phyloP scores from a whole-genome alignment of 2,113 vertebrate genomes.

The Excalfactoria chinensis region DNA sequence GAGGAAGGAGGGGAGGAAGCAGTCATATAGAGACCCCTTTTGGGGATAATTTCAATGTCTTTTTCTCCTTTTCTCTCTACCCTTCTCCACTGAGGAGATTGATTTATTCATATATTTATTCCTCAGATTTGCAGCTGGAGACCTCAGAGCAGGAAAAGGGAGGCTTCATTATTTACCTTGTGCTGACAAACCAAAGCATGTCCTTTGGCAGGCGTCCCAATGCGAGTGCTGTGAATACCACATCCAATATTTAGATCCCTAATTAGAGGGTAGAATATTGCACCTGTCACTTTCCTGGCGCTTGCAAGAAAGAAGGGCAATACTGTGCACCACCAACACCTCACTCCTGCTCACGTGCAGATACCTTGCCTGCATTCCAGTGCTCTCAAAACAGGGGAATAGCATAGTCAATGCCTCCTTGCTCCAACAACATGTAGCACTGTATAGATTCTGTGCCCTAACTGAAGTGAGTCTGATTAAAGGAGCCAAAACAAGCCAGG shows the following conservation, averaged over 20 bases:
- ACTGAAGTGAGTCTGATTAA: conserved; percentile 68
- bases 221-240: neutral
- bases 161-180: conserved; percentile 46
- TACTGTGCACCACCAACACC: neutral
- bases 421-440: neutral
- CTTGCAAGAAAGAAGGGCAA: neutral
- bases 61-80: neutral
- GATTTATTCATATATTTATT: conserved; percentile 34
- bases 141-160: conserved; percentile 5
- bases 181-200: conserved; percentile 8
- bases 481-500: conserved; percentile 77
- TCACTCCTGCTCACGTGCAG: rapidly evolving
- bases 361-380: neutral
- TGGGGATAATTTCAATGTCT: neutral
- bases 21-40: neutral
- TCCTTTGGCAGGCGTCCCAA: conserved; percentile 29
- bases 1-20: neutral
- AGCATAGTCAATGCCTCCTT: neutral
- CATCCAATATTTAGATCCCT: conserved; percentile 50
- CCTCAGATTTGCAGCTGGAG: conserved; percentile 19
- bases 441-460: neutral
- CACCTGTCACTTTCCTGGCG: neutral
- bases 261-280: conserved; percentile 6
- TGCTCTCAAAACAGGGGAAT: neutral
- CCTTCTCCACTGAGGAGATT: neutral